Evolutionary conservation across 2,113 vertebrate species (phyloP).

Genomic region (Colistium nudipinnis): DNA sequence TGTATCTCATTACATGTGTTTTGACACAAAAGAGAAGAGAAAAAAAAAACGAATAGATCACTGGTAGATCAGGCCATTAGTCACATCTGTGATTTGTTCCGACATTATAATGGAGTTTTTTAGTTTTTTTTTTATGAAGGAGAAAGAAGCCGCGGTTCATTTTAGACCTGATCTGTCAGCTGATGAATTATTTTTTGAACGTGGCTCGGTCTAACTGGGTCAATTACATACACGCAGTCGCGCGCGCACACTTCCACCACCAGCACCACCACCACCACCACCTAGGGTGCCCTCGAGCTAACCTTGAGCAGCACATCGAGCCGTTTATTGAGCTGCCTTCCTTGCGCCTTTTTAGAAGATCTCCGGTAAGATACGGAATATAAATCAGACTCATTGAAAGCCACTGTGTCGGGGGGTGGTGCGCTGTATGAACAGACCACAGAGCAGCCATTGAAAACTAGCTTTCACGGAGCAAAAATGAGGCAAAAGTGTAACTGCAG

Average conservation of each 20-base stretch:
- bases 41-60: no score
- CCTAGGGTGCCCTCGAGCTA: conserved; percentile 35
- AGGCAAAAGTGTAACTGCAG: conserved; percentile 17
- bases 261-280: no score
- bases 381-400: conserved; percentile 34
- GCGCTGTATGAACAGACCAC: not conserved
- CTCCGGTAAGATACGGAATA: not conserved
- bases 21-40: not conserved
- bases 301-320: conserved; percentile 38
- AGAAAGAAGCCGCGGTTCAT: not conserved
- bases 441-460: not conserved
- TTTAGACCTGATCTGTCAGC: not conserved
- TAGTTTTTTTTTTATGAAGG: no score
- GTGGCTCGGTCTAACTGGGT: conserved; percentile 26
- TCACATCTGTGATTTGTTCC: conserved; percentile 1
- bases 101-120: not conserved
- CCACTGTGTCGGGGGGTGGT: not conserved
- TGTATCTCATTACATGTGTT: not conserved
- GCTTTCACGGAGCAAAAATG: conserved; percentile 3
- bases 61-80: no score
- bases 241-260: not conserved
- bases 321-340: conserved; percentile 33
- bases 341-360: conserved; percentile 21
- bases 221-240: conserved; percentile 1
- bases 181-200: conserved; percentile 30